These are phyloP conservation scores for Rhagonycha fulva DNA, from an alignment of 2,888 invertebrate genomes.

Conservation along the genomic window DNA sequence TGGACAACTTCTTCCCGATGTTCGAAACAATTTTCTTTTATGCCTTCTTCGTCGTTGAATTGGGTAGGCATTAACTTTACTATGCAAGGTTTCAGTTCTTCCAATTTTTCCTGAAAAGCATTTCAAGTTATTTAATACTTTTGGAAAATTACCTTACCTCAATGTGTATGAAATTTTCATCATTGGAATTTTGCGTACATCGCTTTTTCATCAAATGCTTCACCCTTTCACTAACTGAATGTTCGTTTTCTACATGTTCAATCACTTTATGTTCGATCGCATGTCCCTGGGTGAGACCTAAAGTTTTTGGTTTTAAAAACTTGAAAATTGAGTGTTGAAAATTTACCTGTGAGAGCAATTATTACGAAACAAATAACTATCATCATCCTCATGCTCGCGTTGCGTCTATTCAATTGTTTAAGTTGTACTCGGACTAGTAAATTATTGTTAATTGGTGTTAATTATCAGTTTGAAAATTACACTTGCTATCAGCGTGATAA, in stretches of 20 bases:
- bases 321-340: neutral
- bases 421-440: neutral
- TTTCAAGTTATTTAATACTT: neutral
- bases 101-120: neutral
- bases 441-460: neutral
- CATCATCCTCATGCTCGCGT: too few species aligned
- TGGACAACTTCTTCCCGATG: neutral
- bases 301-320: neutral
- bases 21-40: neutral
- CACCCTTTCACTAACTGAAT: neutral
- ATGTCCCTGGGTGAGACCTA: neutral
- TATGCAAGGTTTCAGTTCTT: neutral
- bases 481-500: neutral
- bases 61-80: neutral
- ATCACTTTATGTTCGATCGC: neutral
- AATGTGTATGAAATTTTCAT: neutral
- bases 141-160: neutral
- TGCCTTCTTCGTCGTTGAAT: neutral
- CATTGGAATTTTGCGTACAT: neutral
- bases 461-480: neutral
- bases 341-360: neutral
- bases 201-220: constrained; percentile 4
- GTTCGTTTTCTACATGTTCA: neutral
- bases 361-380: neutral
- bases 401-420: neutral